These are phyloP conservation scores for Isoperla grammatica DNA, from an alignment of 2,888 invertebrate genomes.

Conservation along the genomic window DNA sequence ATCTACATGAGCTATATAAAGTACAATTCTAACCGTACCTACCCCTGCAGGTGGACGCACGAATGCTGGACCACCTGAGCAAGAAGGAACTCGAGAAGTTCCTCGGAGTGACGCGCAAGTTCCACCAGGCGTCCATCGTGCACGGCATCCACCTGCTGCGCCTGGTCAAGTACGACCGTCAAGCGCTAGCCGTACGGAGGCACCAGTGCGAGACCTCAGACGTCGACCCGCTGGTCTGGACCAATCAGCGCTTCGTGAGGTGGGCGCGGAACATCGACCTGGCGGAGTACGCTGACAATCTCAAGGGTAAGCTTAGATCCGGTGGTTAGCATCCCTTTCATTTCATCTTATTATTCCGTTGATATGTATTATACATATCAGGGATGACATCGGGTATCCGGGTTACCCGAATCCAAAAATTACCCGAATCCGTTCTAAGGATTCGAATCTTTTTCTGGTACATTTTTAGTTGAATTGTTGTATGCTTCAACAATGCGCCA, in stretches of 20 bases:
- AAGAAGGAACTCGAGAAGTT: conserved; percentile 93
- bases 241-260: conserved; percentile 87
- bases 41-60: conserved; percentile 74
- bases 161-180: conserved; percentile 84
- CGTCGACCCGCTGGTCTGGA: conserved; percentile 92
- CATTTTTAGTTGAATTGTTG: no score
- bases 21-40: no score
- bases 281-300: conserved; percentile 86
- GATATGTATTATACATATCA: no score
- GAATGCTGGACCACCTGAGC: conserved; percentile 87
- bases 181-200: conserved; percentile 81
- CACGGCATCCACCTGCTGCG: conserved; percentile 89
- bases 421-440: no score
- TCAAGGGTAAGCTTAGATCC: conserved; percentile 80
- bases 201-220: conserved; percentile 84
- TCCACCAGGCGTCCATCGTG: conserved; percentile 90
- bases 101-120: conserved; percentile 85
- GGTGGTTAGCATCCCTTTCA: no score
- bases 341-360: no score
- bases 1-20: no score
- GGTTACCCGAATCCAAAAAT: no score
- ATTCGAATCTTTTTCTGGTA: no score
- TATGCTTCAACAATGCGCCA: no score
- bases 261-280: conserved; percentile 93
- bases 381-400: no score